Conservation (phyloP, 2,113 vertebrate species). For the Pedetes capensis region DNA sequence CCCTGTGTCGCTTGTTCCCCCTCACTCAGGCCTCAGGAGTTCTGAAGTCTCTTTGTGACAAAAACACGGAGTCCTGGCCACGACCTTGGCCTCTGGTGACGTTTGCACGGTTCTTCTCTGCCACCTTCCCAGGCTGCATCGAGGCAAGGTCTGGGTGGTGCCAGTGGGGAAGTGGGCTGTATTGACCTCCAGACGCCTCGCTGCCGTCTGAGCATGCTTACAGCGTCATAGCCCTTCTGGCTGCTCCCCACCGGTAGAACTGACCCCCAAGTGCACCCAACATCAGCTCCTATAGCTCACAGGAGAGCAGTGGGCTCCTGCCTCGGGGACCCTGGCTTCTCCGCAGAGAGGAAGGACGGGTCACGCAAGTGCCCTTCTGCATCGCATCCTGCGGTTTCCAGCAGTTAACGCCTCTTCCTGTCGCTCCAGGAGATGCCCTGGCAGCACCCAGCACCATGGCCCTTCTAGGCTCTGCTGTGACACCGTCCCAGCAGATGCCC, state of each 20-base stretch:
- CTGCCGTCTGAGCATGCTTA: background rate
- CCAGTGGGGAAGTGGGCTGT: rapidly evolving
- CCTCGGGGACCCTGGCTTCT: background rate
- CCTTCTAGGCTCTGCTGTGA: background rate
- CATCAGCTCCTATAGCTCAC: rapidly evolving
- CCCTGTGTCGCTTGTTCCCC: rapidly evolving
- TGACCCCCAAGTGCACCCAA: rapidly evolving
- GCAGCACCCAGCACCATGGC: rapidly evolving
- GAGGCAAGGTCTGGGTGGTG: background rate
- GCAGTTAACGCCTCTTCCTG: constrained; percentile 66
- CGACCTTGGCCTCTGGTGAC: too few species aligned
- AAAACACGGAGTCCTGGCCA: rapidly evolving
- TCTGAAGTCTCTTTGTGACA: background rate
- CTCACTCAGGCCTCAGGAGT: background rate
- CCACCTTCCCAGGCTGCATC: background rate
- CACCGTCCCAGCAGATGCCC: background rate
- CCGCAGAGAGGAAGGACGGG: background rate
- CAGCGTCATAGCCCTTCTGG: background rate
- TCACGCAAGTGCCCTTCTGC: background rate
- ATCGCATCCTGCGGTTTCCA: constrained; percentile 9
- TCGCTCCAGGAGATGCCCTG: background rate
- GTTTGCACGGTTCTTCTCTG: rapidly evolving
- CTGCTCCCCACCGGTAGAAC: rapidly evolving
- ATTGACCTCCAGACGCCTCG: background rate
- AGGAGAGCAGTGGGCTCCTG: background rate